Evolutionary conservation across 2,888 invertebrate genomes (phyloP), one percentile per base, ranked within the genome.

Genomic region (Lasioglossum marginatum): DNA sequence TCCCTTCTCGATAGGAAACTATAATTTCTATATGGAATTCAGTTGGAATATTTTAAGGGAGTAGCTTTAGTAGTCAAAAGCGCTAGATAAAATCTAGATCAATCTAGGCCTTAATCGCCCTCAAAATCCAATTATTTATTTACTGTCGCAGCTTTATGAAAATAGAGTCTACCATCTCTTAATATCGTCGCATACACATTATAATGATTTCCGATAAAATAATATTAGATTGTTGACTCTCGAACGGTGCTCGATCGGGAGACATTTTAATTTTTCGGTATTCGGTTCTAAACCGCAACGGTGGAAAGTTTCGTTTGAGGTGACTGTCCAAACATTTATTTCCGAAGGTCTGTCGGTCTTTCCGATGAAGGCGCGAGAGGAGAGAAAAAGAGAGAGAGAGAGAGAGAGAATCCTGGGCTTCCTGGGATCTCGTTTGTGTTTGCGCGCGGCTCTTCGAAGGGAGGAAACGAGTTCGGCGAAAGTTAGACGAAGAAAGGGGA

Each of bases 391-490:
- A 23, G 16, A 34, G 66, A 19, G 6, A 31, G 4, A 63, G 34
- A 19, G 31, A 31, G 31, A 12, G 19, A 31, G 75, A 34, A 52
- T 31, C 48, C 31, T 43, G 45, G 76, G 48, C 76, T 68, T 75
- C 27, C 48, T 19, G 34, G 68, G 82, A 63, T 79, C 74, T 76
- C 70, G 70, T 66, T 57, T 75, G 79, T 86, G 82, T 89, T 88
- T 85, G 85, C 78, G 72, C 87, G 75, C 82, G 88, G 81, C 81
- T 81, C 77, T 48, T 77, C 63, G 68, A 43, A 82, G 73, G 70
- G 37, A 70, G 87, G 86, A 86, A 90, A 92, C 87, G 86, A 92
- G 88, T 92, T 82, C 37, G 70, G 37, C n/a, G 70, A 40, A 68
- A 70, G 70, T 70, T 70, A n/a, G 77, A 77, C 43, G 80, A 79